A percentile compares a stretch with the other conserved stretches of the same genome.
These are phyloP conservation scores for Trogon surrucura DNA, from an alignment of 2,113 vertebrate genomes.

Conservation along the genomic window DNA sequence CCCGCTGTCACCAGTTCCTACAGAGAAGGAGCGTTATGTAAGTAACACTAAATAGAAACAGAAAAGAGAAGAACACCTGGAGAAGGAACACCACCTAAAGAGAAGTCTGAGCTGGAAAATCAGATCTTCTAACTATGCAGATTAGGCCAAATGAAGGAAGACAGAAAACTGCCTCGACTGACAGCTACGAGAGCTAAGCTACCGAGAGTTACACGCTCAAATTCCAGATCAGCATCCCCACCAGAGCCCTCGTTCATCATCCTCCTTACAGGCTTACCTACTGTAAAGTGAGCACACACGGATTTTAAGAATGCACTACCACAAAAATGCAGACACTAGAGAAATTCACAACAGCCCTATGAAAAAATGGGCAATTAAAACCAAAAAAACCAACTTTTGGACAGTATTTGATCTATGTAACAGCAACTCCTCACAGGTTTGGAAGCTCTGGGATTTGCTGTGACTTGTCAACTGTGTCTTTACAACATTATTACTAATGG, in stretches of 20 bases:
- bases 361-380: not conserved
- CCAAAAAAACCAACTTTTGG: not conserved
- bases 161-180: not conserved
- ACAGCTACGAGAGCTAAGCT: not conserved
- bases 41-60: not conserved
- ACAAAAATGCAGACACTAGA: not conserved
- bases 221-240: not conserved
- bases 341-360: not conserved
- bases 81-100: not conserved
- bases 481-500: not conserved
- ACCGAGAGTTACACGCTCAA: not conserved
- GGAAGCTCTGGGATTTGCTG: not conserved
- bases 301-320: not conserved
- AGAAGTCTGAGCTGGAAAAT: not conserved
- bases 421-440: not conserved
- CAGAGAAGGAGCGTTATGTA: not conserved
- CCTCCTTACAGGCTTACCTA: not conserved
- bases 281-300: accelerated
- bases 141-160: not conserved
- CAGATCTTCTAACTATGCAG: not conserved
- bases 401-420: not conserved
- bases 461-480: not conserved
- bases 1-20: not conserved
- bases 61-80: not conserved
- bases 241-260: not conserved